Conservation (phyloP, 2,888 invertebrate species). For the Aphodius sticticus region DNA sequence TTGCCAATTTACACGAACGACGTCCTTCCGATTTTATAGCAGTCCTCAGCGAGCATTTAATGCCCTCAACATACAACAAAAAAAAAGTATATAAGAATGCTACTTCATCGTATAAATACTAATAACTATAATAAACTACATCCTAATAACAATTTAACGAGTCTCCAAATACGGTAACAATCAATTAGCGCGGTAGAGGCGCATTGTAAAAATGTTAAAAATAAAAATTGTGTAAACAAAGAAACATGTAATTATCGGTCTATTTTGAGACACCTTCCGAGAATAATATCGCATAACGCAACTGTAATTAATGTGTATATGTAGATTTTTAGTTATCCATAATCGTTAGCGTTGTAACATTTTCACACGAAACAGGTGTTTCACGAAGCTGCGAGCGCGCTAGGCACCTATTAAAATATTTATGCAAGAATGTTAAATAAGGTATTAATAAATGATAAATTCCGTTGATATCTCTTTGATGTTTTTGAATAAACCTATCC, state of each 20-base stretch:
- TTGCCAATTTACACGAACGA: not conserved
- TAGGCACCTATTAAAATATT: not conserved
- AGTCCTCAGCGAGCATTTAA: not conserved
- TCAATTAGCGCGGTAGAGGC: not conserved
- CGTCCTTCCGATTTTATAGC: not conserved
- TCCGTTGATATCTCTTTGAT: not conserved
- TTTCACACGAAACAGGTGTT: not conserved
- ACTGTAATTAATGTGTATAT: not conserved
- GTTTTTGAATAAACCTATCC: not conserved
- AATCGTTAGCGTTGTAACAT: not conserved
- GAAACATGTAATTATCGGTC: not conserved
- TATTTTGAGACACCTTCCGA: not conserved
- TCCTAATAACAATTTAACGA: not conserved
- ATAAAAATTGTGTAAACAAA: slow-evolving; percentile 4
- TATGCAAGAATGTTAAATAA: slow-evolving; percentile 4
- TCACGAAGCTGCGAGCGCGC: not conserved
- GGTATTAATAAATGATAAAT: slow-evolving; percentile 4
- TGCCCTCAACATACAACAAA: not conserved
- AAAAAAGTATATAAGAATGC: not conserved
- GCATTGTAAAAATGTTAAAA: not conserved
- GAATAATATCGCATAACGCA: not conserved
- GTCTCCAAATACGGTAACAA: not conserved
- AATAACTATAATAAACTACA: slow-evolving; percentile 4
- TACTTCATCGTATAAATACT: not conserved
- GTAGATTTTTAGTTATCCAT: not conserved